These are phyloP conservation scores for Heterochromis multidens DNA, from an alignment of 2,113 vertebrate species.

Conservation along the genomic window DNA sequence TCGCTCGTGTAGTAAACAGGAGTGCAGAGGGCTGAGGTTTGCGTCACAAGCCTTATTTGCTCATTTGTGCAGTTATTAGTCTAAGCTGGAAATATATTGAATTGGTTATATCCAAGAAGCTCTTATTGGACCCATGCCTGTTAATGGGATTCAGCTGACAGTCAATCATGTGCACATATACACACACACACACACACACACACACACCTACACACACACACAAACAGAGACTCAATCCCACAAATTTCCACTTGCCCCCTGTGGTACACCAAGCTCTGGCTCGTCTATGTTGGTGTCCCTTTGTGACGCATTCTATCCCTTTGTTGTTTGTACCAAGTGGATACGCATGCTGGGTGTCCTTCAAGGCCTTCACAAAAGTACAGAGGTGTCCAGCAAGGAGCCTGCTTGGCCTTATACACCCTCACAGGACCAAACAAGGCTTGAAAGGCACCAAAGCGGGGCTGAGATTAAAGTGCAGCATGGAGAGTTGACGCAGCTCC, in stretches of 20 bases:
- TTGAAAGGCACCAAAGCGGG: conserved; percentile 12
- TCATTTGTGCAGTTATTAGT: not conserved
- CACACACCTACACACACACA: not conserved
- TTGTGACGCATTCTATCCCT: conserved; percentile 29
- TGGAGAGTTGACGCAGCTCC: not conserved
- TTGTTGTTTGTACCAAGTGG: conserved; percentile 47
- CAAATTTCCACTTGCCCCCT: not conserved
- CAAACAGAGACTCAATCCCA: not conserved
- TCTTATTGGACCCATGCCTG: conserved; percentile 2
- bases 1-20: not conserved
- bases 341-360: conserved; percentile 50
- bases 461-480: conserved; percentile 7
- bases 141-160: conserved; percentile 40
- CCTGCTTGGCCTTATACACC: conserved; percentile 39
- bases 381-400: conserved; percentile 36
- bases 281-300: not conserved
- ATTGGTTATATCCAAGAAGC: conserved; percentile 1
- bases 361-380: conserved; percentile 34
- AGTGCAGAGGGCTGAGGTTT: not conserved
- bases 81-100: conserved; percentile 1
- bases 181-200: not conserved
- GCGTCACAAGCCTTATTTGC: not conserved
- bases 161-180: conserved; percentile 7
- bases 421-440: conserved; percentile 1
- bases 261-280: not conserved